A percentile compares a stretch with the other conserved stretches of the same genome.
Evolutionary conservation across 2,888 invertebrate genomes (phyloP).

Genomic region (Leucania comma): DNA sequence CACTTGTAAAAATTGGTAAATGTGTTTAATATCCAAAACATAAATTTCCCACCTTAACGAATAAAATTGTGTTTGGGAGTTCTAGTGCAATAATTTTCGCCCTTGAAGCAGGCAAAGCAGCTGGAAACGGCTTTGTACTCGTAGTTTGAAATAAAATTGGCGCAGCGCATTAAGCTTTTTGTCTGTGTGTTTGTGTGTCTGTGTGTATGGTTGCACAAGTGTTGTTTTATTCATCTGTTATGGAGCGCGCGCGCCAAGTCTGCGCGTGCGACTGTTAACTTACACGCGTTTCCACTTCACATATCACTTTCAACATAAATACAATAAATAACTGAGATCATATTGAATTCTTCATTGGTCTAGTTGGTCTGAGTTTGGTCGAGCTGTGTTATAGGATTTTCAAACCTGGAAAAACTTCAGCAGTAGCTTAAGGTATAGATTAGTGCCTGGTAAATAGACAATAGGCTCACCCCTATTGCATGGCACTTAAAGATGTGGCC

Average conservation of each 20-base stretch:
- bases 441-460: too few species aligned
- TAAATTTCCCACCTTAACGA: not conserved
- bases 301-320: not conserved
- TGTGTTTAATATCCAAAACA: too few species aligned
- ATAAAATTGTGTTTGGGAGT: not conserved
- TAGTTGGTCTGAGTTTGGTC: not conserved
- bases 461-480: too few species aligned
- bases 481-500: too few species aligned
- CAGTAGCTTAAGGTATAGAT: too few species aligned
- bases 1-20: too few species aligned
- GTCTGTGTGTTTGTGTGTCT: slow-evolving; percentile 12
- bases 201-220: slow-evolving; percentile 37
- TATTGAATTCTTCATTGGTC: not conserved
- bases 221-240: slow-evolving; percentile 69
- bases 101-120: too few species aligned
- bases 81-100: too few species aligned
- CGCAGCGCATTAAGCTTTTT: not conserved
- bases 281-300: slow-evolving; percentile 65
- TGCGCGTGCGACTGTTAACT: slow-evolving; percentile 55
- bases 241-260: slow-evolving; percentile 62
- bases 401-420: too few species aligned
- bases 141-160: not conserved
- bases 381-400: not conserved
- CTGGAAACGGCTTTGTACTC: too few species aligned
- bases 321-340: not conserved